Evolutionary conservation across 2,888 invertebrate species (phyloP).

Genomic region (Watsonalla cultraria): DNA sequence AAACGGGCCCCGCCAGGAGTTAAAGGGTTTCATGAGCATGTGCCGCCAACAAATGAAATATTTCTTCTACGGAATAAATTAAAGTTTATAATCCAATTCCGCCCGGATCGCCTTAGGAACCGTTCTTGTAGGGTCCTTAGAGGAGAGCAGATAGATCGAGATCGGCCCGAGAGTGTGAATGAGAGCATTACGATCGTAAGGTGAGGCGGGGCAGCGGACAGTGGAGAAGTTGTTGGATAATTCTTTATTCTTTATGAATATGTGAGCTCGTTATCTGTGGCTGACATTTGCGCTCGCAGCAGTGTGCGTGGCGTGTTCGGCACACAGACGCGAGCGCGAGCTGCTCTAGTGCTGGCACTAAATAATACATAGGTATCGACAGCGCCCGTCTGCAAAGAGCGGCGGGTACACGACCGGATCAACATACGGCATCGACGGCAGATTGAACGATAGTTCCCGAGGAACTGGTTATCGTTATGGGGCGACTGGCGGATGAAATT

Average conservation of each 20-base stretch:
- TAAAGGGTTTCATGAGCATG: constrained; percentile 72
- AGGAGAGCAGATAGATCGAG: constrained; percentile 74
- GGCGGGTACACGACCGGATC: constrained; percentile 78
- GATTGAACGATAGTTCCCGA: constrained; percentile 79
- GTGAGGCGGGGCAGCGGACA: constrained; percentile 49
- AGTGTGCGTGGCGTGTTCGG: constrained; percentile 41
- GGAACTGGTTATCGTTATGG: constrained; percentile 79
- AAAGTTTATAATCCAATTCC: constrained; percentile 75
- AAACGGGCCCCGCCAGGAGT: constrained; percentile 45
- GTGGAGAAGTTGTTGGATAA: constrained; percentile 66
- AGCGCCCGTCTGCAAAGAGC: constrained; percentile 70
- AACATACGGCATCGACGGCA: constrained; percentile 77
- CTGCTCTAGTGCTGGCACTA: constrained; percentile 63
- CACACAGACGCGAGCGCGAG: constrained; percentile 34
- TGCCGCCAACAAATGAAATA: constrained; percentile 68
- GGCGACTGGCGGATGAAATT: constrained; percentile 78
- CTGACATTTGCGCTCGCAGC: constrained; percentile 50
- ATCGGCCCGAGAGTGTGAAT: constrained; percentile 73
- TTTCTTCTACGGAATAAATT: constrained; percentile 75
- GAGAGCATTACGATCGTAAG: constrained; percentile 68
- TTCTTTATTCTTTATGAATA: constrained; percentile 79
- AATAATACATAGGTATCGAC: constrained; percentile 77
- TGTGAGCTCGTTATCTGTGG: constrained; percentile 74
- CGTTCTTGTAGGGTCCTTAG: constrained; percentile 61
- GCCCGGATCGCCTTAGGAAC: constrained; percentile 43